Conservation (phyloP, 2,113 vertebrate species). For the Dendrocopos noguchii region DNA sequence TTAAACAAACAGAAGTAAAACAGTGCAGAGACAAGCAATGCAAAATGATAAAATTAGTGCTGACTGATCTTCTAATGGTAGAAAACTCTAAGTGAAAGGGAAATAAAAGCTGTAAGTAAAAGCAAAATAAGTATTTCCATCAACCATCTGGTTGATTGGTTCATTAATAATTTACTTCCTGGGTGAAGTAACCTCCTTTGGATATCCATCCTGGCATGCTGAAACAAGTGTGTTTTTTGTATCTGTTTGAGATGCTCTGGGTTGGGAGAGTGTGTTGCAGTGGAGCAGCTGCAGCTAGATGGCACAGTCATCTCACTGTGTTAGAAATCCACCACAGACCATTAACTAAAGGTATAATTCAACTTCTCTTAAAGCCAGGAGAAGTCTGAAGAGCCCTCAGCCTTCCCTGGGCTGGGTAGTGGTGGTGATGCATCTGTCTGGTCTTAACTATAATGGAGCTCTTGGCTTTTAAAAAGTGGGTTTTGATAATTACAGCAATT, state of each 20-base stretch:
- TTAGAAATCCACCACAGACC: accelerated
- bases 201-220: neutral
- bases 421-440: accelerated
- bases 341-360: neutral
- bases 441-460: accelerated
- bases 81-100: neutral
- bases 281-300: neutral
- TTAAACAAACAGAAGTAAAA: neutral
- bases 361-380: accelerated
- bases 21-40: neutral
- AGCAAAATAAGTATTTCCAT: neutral
- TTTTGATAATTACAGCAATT: accelerated
- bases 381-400: neutral
- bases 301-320: neutral
- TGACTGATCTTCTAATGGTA: neutral
- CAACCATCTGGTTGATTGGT: neutral
- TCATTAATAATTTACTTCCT: neutral
- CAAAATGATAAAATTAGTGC: neutral
- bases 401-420: neutral
- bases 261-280: neutral
- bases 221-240: no score
- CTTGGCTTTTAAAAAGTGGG: neutral
- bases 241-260: no score
- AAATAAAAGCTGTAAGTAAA: neutral
- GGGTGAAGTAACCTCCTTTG: neutral